phyloP scores from a whole-genome alignment of 2,113 vertebrate genomes.

The Ophiodon elongatus region DNA sequence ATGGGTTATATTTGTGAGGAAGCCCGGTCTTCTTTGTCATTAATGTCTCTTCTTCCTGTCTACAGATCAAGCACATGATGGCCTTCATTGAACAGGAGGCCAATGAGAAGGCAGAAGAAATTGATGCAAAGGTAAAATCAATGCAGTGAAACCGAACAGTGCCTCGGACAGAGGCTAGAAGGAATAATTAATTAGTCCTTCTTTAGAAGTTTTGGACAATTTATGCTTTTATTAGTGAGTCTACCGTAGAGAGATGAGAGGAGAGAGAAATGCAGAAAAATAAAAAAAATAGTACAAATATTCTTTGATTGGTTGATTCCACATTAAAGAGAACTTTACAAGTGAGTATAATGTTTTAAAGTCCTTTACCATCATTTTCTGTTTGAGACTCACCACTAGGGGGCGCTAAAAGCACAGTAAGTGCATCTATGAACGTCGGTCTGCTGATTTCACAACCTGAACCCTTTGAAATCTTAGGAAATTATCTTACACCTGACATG shows the following conservation, averaged over 20 bases:
- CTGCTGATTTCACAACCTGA: neutral
- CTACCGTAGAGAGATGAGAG: neutral
- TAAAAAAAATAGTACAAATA: neutral
- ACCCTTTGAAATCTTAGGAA: neutral
- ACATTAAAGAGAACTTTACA: neutral
- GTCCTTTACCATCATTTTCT: no score
- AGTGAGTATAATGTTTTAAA: neutral
- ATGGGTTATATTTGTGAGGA: neutral
- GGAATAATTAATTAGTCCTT: neutral
- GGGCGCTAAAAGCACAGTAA: neutral
- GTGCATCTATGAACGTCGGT: no score
- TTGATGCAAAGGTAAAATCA: constrained; percentile 94
- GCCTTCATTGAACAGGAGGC: constrained; percentile 99
- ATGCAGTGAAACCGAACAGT: neutral
- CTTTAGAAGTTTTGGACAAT: neutral
- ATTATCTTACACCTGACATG: neutral
- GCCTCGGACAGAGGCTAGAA: no score
- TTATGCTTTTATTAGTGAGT: neutral
- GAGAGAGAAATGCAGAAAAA: neutral
- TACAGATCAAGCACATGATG: constrained; percentile 99
- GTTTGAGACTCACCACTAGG: neutral
- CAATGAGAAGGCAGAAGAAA: constrained; percentile 99
- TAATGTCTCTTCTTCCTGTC: constrained; percentile 11
- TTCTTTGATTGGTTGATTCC: neutral
- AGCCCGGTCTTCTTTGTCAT: neutral